Evolutionary conservation across 2,113 vertebrate species (phyloP), one percentile per base, ranked within the genome.

Genomic region (Ageneiosus marmoratus): DNA sequence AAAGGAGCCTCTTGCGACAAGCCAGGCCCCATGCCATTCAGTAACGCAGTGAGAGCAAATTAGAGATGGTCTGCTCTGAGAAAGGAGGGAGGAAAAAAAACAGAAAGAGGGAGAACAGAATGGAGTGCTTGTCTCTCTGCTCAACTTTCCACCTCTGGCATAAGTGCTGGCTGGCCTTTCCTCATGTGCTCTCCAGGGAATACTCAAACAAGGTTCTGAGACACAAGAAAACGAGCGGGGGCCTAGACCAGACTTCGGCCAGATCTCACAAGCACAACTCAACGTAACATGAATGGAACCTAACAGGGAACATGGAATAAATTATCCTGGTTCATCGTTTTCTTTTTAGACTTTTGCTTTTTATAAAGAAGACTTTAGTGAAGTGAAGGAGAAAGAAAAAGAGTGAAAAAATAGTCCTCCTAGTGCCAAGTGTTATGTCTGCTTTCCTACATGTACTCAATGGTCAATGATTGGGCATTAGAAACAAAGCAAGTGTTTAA

Each of bases 111-210:
- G 16, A 4, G 37, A 81, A 75, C 22, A 86, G 77, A 87, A 84
- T 55, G 86, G 87, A 72, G 84, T 83, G 89, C 91, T 93, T 92
- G 92, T 94, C 88, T 91, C 89, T 81, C 78, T 86, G 89, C 88
- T 92, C 92, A 92, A 93, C 92, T 92, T 93, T 92, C 92, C 90
- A 91, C 93, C 90, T 93, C 89, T 90, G 89, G 88, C 90, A 89
- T 89, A 87, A 84, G 84, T 82, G 86, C 88, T 89, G 91, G 90
- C 90, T 86, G 51, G 72, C 86, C 84, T 77, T 85, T 82, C 80
- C 63, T 81, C 82, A 6, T 78, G 83, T 20, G 56, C 88, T 88
- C 89, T 89, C 89, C 82, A 85, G 87, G 87, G 88, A 90, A 74
- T 37, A 27, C 56, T 75, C 10, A 78, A 75, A 82, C 37, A 27